Conservation (phyloP, 2,797 vertebrate genomes). For the Furcifer pardalis region DNA sequence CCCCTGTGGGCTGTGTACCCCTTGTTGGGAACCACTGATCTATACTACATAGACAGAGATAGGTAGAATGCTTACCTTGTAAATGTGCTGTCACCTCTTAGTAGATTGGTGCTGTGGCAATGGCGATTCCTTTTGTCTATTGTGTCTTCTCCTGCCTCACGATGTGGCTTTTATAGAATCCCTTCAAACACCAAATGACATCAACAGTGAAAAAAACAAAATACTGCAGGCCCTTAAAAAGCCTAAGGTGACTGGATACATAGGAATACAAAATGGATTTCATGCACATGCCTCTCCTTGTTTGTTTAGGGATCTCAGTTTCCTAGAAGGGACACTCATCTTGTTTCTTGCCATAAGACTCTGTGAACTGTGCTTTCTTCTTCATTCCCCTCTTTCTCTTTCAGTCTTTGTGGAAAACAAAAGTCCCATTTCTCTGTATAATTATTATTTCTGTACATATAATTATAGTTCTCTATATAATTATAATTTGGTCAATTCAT, state of each 20-base stretch:
- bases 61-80: constrained; percentile 23
- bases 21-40: too few relatives aligned
- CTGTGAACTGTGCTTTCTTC: not conserved
- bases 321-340: constrained; percentile 31
- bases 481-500: too few relatives aligned
- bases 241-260: not conserved
- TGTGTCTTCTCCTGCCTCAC: not conserved
- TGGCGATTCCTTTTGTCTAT: not conserved
- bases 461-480: too few relatives aligned
- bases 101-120: not conserved
- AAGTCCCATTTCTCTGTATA: not conserved
- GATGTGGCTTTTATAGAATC: constrained; percentile 18
- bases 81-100: accelerated
- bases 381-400: too few relatives aligned
- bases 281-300: not conserved
- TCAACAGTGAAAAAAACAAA: not conserved
- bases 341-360: not conserved
- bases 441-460: not conserved
- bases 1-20: too few relatives aligned
- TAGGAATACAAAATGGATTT: constrained; percentile 22
- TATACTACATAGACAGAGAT: not conserved
- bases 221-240: not conserved
- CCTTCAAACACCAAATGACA: accelerated
- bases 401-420: not conserved
- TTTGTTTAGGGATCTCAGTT: constrained; percentile 29